Evolutionary conservation across 2,888 invertebrate genomes (phyloP).

Genomic region (Dioctria rufipes): DNA sequence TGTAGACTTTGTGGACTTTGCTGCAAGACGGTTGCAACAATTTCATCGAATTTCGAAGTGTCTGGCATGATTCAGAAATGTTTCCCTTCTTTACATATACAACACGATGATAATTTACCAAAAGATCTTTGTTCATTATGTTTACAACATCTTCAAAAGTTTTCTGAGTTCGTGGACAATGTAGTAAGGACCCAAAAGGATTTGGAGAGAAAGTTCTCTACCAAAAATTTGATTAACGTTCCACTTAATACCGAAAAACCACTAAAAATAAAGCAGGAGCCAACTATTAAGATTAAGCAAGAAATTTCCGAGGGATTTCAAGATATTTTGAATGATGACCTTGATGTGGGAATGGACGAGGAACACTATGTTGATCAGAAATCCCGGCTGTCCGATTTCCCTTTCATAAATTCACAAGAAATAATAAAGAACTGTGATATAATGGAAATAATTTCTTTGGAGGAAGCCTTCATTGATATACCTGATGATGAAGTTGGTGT

Average conservation of each 20-base stretch:
- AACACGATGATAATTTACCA: slow-evolving; percentile 68
- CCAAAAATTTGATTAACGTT: not conserved
- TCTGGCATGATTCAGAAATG: slow-evolving; percentile 70
- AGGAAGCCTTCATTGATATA: slow-evolving; percentile 70
- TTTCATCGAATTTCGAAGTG: slow-evolving; percentile 68
- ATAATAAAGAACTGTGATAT: slow-evolving; percentile 71
- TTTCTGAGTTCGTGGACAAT: slow-evolving; percentile 68
- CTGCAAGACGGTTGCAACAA: slow-evolving; percentile 65
- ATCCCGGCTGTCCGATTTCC: slow-evolving; percentile 67
- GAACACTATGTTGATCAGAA: slow-evolving; percentile 65
- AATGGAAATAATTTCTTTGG: slow-evolving; percentile 70
- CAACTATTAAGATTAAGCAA: slow-evolving; percentile 69
- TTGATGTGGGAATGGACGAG: slow-evolving; percentile 41
- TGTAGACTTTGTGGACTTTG: slow-evolving; percentile 68
- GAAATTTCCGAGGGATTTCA: slow-evolving; percentile 67
- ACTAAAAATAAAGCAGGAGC: slow-evolving; percentile 70
- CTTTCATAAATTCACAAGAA: slow-evolving; percentile 67
- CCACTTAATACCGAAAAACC: slow-evolving; percentile 61
- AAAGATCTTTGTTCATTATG: slow-evolving; percentile 68
- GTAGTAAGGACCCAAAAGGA: slow-evolving; percentile 68
- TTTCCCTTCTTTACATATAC: slow-evolving; percentile 69
- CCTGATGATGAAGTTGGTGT: slow-evolving; percentile 65
- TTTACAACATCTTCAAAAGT: slow-evolving; percentile 65
- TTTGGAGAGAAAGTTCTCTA: slow-evolving; percentile 65
- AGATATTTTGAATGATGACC: slow-evolving; percentile 18